Conservation (phyloP, 2,888 invertebrate genomes). For the Dugesia japonica region DNA sequence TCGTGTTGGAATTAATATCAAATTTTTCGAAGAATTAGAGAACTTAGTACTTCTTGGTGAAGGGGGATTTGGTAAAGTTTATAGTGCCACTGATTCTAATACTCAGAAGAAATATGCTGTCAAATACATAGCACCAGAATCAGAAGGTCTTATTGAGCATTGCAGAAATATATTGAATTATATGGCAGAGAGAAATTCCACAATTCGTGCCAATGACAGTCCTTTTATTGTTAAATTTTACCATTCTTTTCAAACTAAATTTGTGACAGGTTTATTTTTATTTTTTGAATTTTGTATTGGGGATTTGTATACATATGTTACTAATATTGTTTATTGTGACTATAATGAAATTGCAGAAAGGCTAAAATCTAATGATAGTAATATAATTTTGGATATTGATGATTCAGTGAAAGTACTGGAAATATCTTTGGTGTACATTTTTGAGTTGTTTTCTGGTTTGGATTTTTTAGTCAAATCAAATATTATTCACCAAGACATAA, state of each 20-base stretch:
- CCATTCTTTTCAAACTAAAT: not conserved
- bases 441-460: not conserved
- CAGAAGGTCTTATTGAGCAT: not conserved
- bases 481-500: not conserved
- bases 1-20: not conserved
- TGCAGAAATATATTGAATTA: not conserved
- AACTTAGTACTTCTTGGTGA: not conserved
- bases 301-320: not conserved
- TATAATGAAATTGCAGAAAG: not conserved
- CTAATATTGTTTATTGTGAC: not conserved
- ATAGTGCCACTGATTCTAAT: not conserved
- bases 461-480: constrained; percentile 3
- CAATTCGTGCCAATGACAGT: not conserved
- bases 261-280: not conserved
- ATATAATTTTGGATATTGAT: not conserved
- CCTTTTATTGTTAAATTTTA: not conserved
- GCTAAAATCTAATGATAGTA: not conserved
- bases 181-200: not conserved
- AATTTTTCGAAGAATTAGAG: not conserved
- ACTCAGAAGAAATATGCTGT: not conserved
- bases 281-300: constrained; percentile 7
- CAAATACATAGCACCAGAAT: not conserved
- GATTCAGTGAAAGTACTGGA: not conserved
- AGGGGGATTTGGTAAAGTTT: not conserved
- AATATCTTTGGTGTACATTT: not conserved